phyloP scores from a whole-genome alignment of 2,888 invertebrate genomes.

The Xylota segnis region DNA sequence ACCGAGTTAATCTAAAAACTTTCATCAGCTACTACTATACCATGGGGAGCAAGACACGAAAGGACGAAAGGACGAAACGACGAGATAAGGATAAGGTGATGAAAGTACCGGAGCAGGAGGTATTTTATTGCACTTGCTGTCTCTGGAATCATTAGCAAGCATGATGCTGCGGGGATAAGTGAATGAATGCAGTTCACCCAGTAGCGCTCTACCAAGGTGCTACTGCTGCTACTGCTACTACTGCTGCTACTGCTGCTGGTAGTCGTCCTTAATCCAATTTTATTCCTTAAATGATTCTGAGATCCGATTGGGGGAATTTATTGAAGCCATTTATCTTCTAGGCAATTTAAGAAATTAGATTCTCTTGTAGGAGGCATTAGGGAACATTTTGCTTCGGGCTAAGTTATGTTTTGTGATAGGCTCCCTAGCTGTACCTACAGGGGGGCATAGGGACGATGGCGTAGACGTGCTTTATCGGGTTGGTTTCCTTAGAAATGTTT shows the following conservation, averaged over 20 bases:
- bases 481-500: background rate
- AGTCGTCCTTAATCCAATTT: conserved; percentile 72
- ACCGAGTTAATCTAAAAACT: conserved; percentile 71
- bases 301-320: conserved; percentile 75
- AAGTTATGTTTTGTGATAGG: conserved; percentile 2
- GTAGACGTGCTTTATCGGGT: conserved; percentile 45
- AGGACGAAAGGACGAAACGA: conserved; percentile 43
- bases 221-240: conserved; percentile 10
- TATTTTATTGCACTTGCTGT: conserved; percentile 71
- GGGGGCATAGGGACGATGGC: background rate
- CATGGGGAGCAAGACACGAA: conserved; percentile 8
- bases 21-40: conserved; percentile 56
- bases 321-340: conserved; percentile 73
- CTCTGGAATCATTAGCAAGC: conserved; percentile 73
- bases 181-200: conserved; percentile 50
- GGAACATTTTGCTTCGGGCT: conserved; percentile 39
- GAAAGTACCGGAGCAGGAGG: conserved; percentile 41
- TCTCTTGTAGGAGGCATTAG: conserved; percentile 61
- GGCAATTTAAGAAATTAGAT: conserved; percentile 77
- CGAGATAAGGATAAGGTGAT: conserved; percentile 50
- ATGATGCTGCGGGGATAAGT: conserved; percentile 63
- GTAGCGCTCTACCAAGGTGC: background rate
- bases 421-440: background rate
- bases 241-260: conserved; percentile 30
- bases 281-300: conserved; percentile 72